phyloP scores from a whole-genome alignment of 2,113 vertebrate genomes.

The Dicentrarchus labrax region DNA sequence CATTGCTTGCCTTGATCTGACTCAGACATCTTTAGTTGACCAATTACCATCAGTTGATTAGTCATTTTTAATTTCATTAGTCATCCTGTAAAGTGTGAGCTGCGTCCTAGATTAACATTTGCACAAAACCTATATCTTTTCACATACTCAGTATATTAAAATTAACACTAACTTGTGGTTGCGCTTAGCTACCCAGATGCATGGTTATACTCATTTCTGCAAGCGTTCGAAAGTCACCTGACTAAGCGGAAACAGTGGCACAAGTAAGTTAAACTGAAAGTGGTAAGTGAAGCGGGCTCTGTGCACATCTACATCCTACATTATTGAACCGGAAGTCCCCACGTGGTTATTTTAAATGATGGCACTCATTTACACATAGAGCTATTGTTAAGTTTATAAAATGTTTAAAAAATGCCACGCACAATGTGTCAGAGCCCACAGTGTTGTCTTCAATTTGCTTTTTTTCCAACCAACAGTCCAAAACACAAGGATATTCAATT shows the following conservation, averaged over 20 bases:
- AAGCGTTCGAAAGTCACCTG: background rate
- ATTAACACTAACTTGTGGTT: background rate
- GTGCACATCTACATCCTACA: background rate
- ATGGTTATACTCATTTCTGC: background rate
- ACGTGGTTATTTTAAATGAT: background rate
- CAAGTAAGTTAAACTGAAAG: slow-evolving; percentile 1
- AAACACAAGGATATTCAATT: background rate
- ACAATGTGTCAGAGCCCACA: background rate
- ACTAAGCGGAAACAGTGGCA: background rate
- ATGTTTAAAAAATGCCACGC: background rate
- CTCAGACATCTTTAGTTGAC: background rate
- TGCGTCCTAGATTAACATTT: background rate
- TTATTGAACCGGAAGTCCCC: background rate
- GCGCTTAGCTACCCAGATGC: background rate
- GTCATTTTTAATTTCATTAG: background rate
- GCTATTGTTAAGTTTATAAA: background rate
- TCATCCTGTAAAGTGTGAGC: background rate
- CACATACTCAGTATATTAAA: background rate
- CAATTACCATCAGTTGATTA: background rate
- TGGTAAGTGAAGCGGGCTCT: background rate
- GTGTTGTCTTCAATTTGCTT: background rate
- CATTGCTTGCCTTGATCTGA: background rate
- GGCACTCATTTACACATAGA: background rate
- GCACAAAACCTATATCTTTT: background rate
- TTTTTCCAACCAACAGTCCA: too few relatives aligned